A percentile compares a stretch with the other conserved stretches of the same genome.
These are phyloP conservation scores for Callaeas wilsoni DNA, from an alignment of 2,113 vertebrate species.

Conservation along the genomic window DNA sequence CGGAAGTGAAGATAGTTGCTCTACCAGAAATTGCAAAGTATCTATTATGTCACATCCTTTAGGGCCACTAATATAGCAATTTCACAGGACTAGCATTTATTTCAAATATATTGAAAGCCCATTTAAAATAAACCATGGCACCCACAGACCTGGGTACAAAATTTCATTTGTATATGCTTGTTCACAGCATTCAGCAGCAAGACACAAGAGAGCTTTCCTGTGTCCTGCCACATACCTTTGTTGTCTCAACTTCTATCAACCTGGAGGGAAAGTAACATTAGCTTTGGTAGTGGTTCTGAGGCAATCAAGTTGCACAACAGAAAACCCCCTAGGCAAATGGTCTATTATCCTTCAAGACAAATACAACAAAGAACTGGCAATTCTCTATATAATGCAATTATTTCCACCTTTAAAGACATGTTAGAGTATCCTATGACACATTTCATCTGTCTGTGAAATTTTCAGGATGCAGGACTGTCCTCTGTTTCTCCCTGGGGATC, in stretches of 20 bases:
- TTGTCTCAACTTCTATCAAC: background rate
- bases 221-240: background rate
- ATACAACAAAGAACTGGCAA: background rate
- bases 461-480: background rate
- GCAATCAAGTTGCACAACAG: background rate
- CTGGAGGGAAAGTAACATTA: background rate
- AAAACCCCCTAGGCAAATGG: background rate
- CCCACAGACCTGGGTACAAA: background rate
- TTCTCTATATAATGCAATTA: background rate
- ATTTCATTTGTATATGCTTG: background rate
- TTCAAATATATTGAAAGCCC: background rate
- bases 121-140: background rate
- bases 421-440: background rate
- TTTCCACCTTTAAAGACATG: background rate
- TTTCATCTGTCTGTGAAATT: background rate
- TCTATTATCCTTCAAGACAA: background rate
- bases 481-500: background rate
- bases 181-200: background rate
- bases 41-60: background rate
- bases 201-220: background rate
- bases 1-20: background rate
- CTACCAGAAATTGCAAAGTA: background rate
- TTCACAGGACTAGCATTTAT: background rate
- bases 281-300: background rate
- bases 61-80: background rate